These are phyloP conservation scores for Vesta saturnalis DNA, from an alignment of 2,888 invertebrate species.

Conservation along the genomic window DNA sequence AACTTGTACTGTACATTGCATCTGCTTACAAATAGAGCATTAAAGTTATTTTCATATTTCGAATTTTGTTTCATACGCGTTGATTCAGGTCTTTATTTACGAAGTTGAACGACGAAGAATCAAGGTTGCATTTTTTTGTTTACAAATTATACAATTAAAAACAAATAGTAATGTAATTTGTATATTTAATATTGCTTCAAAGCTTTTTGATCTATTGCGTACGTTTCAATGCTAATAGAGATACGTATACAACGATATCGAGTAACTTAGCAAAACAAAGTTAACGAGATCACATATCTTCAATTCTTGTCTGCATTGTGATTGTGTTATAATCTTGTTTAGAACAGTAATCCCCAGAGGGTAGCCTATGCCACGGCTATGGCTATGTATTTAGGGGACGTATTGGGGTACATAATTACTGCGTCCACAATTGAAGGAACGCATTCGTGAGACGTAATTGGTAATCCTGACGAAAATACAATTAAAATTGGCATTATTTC, in stretches of 20 bases:
- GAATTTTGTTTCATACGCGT: too few relatives aligned
- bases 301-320: constrained; percentile 43
- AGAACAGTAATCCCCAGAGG: constrained; percentile 51
- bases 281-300: constrained; percentile 40
- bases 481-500: constrained; percentile 61
- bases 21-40: too few relatives aligned
- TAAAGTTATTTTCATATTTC: too few relatives aligned
- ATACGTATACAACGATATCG: constrained; percentile 32
- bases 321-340: constrained; percentile 56
- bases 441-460: constrained; percentile 60
- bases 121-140: too few relatives aligned
- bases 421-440: constrained; percentile 50
- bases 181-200: constrained; percentile 21
- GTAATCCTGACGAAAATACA: constrained; percentile 58
- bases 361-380: constrained; percentile 44
- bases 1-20: too few relatives aligned
- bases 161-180: too few relatives aligned
- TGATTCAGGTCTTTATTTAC: too few relatives aligned
- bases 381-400: constrained; percentile 38
- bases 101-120: too few relatives aligned
- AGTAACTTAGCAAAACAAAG: constrained; percentile 34
- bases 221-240: not conserved
- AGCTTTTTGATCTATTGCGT: constrained; percentile 17
- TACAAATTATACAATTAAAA: too few relatives aligned
- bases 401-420: constrained; percentile 38